These are phyloP conservation scores for Encarsia formosa DNA, from an alignment of 2,888 invertebrate species.

Conservation along the genomic window DNA sequence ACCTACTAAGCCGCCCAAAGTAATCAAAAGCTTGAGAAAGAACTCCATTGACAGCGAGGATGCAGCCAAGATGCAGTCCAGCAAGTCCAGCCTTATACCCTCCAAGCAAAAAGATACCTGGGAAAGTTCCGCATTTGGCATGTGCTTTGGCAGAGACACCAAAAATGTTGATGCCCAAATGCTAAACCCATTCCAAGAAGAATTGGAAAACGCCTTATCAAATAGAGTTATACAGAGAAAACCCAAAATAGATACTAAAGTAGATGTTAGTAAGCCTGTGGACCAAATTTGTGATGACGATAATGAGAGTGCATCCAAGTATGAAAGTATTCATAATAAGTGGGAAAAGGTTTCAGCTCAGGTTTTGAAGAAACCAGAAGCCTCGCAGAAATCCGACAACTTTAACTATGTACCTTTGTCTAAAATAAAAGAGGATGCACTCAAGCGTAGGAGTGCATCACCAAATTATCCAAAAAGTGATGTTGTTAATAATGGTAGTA, in stretches of 20 bases:
- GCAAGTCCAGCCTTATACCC: slow-evolving; percentile 14
- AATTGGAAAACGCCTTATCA: slow-evolving; percentile 33
- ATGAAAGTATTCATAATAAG: slow-evolving; percentile 22
- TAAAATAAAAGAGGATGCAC: slow-evolving; percentile 24
- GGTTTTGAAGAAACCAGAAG: slow-evolving; percentile 5
- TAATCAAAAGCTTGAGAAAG: slow-evolving; percentile 32
- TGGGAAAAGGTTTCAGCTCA: slow-evolving; percentile 19
- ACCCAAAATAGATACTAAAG: not conserved
- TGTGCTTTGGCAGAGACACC: slow-evolving; percentile 32
- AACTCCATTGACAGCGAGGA: slow-evolving; percentile 32
- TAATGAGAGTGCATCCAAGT: slow-evolving; percentile 10
- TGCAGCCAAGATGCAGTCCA: slow-evolving; percentile 17
- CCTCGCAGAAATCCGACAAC: slow-evolving; percentile 1
- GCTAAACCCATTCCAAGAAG: slow-evolving; percentile 39
- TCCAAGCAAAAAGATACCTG: slow-evolving; percentile 21
- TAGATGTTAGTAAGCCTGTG: slow-evolving; percentile 6
- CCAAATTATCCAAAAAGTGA: slow-evolving; percentile 4
- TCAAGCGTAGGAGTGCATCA: slow-evolving; percentile 9
- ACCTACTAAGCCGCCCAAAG: slow-evolving; percentile 18
- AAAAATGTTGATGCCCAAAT: slow-evolving; percentile 30
- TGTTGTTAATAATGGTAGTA: not conserved
- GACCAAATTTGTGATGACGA: slow-evolving; percentile 18
- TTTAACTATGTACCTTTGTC: slow-evolving; percentile 13
- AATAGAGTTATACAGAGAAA: slow-evolving; percentile 21
- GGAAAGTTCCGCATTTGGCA: slow-evolving; percentile 31